Percentiles rank a stretch among this genome's conserved stretches.
Conservation (phyloP, 2,113 vertebrate genomes). For the Donacobius atricapilla region DNA sequence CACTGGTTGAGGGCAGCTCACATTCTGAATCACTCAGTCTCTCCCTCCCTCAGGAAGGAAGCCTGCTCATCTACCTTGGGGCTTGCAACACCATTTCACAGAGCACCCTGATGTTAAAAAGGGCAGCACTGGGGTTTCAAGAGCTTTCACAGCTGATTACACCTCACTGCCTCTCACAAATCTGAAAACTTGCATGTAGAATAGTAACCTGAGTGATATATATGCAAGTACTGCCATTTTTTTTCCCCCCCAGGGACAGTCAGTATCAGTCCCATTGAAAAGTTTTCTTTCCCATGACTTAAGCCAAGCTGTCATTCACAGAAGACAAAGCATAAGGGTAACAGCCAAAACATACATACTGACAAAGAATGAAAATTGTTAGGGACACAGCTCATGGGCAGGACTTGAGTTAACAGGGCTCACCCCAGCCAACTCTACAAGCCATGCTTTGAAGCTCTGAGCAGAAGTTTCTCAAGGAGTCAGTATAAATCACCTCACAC, state of each 20-base stretch:
- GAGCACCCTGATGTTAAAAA: neutral
- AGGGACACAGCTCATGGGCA: neutral
- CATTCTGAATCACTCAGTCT: neutral
- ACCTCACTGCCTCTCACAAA: neutral
- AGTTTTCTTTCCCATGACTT: neutral
- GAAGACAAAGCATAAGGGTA: neutral
- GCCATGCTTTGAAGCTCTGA: neutral
- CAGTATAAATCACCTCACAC: neutral
- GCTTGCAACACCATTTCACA: neutral
- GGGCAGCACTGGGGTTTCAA: neutral
- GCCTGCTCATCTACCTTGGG: neutral
- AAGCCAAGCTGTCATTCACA: neutral
- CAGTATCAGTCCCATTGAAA: neutral
- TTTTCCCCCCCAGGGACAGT: neutral
- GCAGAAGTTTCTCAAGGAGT: neutral
- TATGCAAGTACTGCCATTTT: neutral
- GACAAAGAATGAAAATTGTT: neutral
- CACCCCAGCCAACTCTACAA: neutral
- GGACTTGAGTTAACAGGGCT: neutral
- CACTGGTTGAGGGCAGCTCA: neutral
- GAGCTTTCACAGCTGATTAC: neutral
- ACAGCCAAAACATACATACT: neutral
- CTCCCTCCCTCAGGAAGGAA: neutral
- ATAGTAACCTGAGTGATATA: neutral
- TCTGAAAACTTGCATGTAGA: neutral